Base-by-base conservation (phyloP, 1,140 invertebrate species). In the Andrena cerasifolii region DNA sequence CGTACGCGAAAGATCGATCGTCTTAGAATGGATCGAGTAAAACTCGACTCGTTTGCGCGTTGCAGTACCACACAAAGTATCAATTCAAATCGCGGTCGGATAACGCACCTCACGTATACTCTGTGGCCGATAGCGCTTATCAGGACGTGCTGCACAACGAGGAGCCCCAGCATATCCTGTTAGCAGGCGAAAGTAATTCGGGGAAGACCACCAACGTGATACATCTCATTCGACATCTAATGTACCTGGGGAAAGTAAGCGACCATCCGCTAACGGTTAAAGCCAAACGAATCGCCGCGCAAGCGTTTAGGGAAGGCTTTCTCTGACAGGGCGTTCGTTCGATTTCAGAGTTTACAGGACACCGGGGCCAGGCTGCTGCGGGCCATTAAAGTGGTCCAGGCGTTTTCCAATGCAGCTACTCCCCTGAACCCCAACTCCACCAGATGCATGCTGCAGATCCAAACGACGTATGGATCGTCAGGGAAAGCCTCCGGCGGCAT, bases 91-190 rank as follows among this genome's bases (percentile, higher is more conserved):
- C 96, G 0, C 95, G 97, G 83, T 97, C 96, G 18, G 97, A 98
- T 87, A 98, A 98, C 89, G 95, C 96, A 28, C 97, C 98, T 0
- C 98, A 99, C 88, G 96, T 98, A 79, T 99, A 96, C 90, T 95
- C 96, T 1, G 95, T 98, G 3, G 97, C 97, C 3, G 98, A 98
- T 84, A 95, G 95, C 62, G 96, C 97, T 36, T 97, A 96, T 90
- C 97, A 98, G 92, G 96, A 97, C 84, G 96, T 96, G 88, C 88
- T 97, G 70, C 97, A 98, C 88, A 96, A 96, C 91, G 94, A 96
- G 84, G 95, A 96, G 81, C 94, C 95, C 2, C 97, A 99, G 88
- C 95, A 97, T 88, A 96, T 98, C 78, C 89, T 98, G 21, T 93
- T 98, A 75, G 94, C 95, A n/a, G 97, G 97, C 6, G 97, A 98